Conservation (phyloP, 1,140 invertebrate species). For the Vanessa tameamea region DNA sequence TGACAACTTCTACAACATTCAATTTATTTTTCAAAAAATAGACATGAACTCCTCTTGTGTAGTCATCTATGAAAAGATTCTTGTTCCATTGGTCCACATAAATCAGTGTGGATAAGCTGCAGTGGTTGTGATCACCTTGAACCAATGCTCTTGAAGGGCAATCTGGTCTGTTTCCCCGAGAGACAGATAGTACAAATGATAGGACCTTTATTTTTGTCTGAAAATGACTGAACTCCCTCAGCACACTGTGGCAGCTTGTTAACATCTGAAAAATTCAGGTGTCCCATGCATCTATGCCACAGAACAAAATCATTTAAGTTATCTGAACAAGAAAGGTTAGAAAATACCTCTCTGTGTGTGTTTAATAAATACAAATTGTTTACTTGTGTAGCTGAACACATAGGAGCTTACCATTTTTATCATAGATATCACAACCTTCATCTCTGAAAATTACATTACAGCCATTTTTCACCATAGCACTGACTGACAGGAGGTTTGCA, state of each 20-base stretch:
- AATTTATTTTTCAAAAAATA: constrained; percentile 41
- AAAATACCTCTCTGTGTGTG: constrained; percentile 37
- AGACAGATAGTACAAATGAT: constrained; percentile 39
- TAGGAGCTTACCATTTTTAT: neutral
- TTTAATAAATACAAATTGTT: constrained; percentile 44
- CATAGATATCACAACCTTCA: constrained; percentile 35
- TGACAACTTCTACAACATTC: constrained; percentile 34
- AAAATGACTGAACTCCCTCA: constrained; percentile 32
- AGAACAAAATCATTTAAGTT: constrained; percentile 41
- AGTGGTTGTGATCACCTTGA: constrained; percentile 33
- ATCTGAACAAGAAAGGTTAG: constrained; percentile 32
- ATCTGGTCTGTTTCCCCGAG: constrained; percentile 33
- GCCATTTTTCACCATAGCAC: constrained; percentile 47
- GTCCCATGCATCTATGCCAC: constrained; percentile 48
- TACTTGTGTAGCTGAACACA: constrained; percentile 1
- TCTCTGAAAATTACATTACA: constrained; percentile 45
- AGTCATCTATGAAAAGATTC: constrained; percentile 39
- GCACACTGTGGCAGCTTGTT: constrained; percentile 35
- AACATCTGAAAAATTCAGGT: constrained; percentile 43
- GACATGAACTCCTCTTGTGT: constrained; percentile 36
- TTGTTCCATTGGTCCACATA: constrained; percentile 45
- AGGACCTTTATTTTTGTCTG: constrained; percentile 16
- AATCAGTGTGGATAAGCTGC: constrained; percentile 40
- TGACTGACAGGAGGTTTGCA: constrained; percentile 46
- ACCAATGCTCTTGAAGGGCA: constrained; percentile 38